phyloP scores from a whole-genome alignment of 2,797 vertebrate genomes.

The Macrochelys suwanniensis region DNA sequence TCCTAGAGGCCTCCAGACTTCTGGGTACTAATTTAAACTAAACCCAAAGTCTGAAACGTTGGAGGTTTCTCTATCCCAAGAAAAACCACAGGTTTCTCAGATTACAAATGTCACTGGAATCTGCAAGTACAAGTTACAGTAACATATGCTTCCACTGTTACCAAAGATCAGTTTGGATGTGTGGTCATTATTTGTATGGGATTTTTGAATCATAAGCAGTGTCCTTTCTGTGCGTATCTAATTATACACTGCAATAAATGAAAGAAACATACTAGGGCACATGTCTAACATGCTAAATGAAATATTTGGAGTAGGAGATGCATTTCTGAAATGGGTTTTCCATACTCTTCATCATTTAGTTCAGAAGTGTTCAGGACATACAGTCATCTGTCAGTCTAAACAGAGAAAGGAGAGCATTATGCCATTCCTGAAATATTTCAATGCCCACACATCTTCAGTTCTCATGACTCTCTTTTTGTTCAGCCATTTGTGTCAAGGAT shows the following conservation, averaged over 20 bases:
- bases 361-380: slow-evolving; percentile 48
- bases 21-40: slow-evolving; percentile 35
- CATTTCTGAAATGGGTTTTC: slow-evolving; percentile 66
- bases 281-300: slow-evolving; percentile 35
- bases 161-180: slow-evolving; percentile 44
- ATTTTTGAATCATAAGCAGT: slow-evolving; percentile 1
- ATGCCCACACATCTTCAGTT: slow-evolving; percentile 76
- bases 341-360: slow-evolving; percentile 52
- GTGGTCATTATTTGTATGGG: slow-evolving; percentile 34
- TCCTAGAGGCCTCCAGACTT: slow-evolving; percentile 63
- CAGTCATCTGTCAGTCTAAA: slow-evolving; percentile 69
- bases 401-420: slow-evolving; percentile 67
- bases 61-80: slow-evolving; percentile 52
- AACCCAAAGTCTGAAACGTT: background rate
- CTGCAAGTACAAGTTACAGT: slow-evolving; percentile 50
- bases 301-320: slow-evolving; percentile 47
- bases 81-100: slow-evolving; percentile 56
- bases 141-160: slow-evolving; percentile 49
- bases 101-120: slow-evolving; percentile 62
- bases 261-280: slow-evolving; percentile 41
- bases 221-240: slow-evolving; percentile 6
- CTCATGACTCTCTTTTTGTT: slow-evolving; percentile 76
- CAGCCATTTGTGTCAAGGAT: slow-evolving; percentile 68
- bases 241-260: slow-evolving; percentile 34
- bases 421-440: slow-evolving; percentile 77